Conservation (phyloP, 2,888 invertebrate genomes). For the Lamellibrachia satsuma region DNA sequence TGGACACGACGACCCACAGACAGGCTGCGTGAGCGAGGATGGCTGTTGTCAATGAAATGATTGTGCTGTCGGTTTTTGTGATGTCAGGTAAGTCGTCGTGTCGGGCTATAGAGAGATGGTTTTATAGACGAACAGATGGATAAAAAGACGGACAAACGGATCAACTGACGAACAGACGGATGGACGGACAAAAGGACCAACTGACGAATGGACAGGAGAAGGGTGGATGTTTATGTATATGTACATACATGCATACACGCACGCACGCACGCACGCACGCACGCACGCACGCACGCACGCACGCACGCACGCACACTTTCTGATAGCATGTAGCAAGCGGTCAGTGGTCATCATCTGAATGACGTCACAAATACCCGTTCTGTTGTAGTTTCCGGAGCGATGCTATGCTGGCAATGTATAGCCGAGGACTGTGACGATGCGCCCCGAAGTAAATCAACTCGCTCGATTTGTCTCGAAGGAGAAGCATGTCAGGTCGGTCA, state of each 20-base stretch:
- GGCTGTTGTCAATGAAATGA: neutral
- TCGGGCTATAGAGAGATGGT: too few species aligned
- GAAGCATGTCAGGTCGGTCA: neutral
- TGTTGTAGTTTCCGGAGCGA: neutral
- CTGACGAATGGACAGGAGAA: too few species aligned
- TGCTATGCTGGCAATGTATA: neutral
- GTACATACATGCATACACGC: neutral
- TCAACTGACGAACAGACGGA: neutral
- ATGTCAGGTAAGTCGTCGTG: neutral
- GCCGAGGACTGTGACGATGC: neutral
- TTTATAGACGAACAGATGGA: neutral
- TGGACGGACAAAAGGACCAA: neutral
- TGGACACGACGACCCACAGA: neutral
- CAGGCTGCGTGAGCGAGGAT: neutral
- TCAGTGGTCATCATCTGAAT: neutral
- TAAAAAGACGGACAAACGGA: neutral
- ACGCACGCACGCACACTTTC: neutral
- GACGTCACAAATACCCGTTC: neutral
- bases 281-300: neutral
- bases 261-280: neutral
- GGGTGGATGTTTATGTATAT: neutral
- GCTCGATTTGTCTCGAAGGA: neutral
- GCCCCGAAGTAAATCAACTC: neutral
- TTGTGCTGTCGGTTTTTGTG: neutral
- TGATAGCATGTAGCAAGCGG: too few species aligned